These are phyloP conservation scores for Pelosia muscerda DNA, from an alignment of 2,888 invertebrate genomes.

Conservation along the genomic window DNA sequence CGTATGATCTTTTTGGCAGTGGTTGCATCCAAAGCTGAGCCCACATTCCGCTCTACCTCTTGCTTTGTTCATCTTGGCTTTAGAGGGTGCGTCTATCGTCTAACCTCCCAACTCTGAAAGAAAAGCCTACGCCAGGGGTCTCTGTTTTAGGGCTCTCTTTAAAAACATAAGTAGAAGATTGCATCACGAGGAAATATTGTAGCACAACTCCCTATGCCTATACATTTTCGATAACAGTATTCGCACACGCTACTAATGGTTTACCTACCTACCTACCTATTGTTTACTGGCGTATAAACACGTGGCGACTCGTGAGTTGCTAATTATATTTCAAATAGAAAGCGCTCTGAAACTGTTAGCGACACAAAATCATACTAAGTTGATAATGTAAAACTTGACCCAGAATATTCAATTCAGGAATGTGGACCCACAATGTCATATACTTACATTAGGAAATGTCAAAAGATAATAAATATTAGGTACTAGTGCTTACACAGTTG, in stretches of 20 bases:
- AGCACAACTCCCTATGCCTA: background rate
- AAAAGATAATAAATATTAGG: background rate
- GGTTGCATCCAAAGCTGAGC: too few species aligned
- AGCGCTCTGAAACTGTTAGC: conserved; percentile 10
- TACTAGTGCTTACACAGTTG: background rate
- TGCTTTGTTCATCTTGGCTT: too few species aligned
- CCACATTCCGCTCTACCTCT: too few species aligned
- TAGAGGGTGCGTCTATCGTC: too few species aligned
- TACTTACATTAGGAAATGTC: background rate
- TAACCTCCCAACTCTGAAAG: too few species aligned
- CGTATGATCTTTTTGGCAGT: too few species aligned
- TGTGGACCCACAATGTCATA: background rate
- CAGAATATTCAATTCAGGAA: background rate
- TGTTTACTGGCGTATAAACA: background rate
- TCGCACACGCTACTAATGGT: background rate
- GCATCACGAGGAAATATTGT: background rate
- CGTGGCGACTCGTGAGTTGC: background rate
- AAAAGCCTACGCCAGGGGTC: too few species aligned
- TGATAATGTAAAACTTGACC: conserved; percentile 8
- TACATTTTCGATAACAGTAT: background rate
- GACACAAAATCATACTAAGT: background rate
- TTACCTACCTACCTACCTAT: background rate
- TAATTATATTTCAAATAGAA: conserved; percentile 15
- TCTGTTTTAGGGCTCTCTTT: too few species aligned
- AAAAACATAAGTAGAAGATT: too few species aligned